Conservation (phyloP, 1,140 invertebrate species). For the Neocloeon triangulifer region DNA sequence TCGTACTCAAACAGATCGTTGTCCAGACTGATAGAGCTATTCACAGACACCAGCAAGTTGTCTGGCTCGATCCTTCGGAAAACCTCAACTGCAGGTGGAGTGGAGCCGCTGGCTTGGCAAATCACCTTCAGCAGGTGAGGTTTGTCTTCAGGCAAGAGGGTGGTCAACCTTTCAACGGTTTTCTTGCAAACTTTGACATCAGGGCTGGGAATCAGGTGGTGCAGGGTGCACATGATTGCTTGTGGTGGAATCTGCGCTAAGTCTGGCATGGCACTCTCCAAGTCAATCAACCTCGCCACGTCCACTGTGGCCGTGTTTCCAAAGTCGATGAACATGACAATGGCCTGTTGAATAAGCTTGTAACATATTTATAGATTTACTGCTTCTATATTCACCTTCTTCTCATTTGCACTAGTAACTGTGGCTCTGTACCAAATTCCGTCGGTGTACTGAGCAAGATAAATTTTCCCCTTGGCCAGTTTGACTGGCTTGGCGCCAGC, state of each 20-base stretch:
- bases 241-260: conserved; percentile 17
- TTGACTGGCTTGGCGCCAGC: too few relatives aligned
- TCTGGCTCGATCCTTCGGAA: conserved; percentile 28
- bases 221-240: conserved; percentile 10
- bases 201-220: conserved; percentile 14
- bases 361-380: too few relatives aligned
- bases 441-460: conserved; percentile 16
- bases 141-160: conserved; percentile 20
- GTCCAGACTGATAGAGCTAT: conserved; percentile 28
- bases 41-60: conserved; percentile 32
- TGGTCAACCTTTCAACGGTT: conserved; percentile 20
- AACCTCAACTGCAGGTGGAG: conserved; percentile 25
- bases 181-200: conserved; percentile 16
- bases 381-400: background rate
- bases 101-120: conserved; percentile 7
- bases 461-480: conserved; percentile 14
- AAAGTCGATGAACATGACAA: conserved; percentile 20
- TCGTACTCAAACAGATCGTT: conserved; percentile 8
- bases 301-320: conserved; percentile 17
- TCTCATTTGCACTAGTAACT: conserved; percentile 5
- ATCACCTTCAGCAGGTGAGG: conserved; percentile 19
- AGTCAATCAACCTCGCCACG: conserved; percentile 13
- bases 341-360: conserved; percentile 10
- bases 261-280: conserved; percentile 15
- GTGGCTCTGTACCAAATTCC: conserved; percentile 15